Base-by-base conservation (phyloP, 2,888 invertebrate species). In the Glyphotaelius pellucidus region DNA sequence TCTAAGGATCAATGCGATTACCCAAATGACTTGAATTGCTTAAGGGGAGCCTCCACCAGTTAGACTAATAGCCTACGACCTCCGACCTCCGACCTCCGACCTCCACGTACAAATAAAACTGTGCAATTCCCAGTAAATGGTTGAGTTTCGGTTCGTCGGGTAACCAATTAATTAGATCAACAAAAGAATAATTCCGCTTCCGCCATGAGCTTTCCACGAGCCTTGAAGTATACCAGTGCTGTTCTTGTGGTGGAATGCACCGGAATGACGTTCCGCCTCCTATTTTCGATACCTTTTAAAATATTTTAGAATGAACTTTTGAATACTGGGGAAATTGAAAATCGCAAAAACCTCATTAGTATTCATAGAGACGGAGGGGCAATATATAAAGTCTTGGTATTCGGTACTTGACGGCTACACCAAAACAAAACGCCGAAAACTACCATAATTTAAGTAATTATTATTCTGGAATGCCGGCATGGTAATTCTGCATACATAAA, bases 131-230 rank as follows among this genome's bases (percentile, higher is more conserved):
- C 9, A 67, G 67, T 67, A 67, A 67, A 67, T 67, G 67, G 67
- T 67, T 67, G 67, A 67, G 67, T 9, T 52, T 52, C 52, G 67
- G 67, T 67, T 67, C 67, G 67, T 67, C n/a, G 67, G 67, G 9
- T 67, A 67, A 67, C 67, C 67, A 67, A 25, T 67, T 67, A 67
- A 67, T 67, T 67, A 67, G n/a, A 67, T 25, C 67, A 19, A 67
- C 67, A 67, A 67, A n/a, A 67, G 67, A 67, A 67, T 67, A 67
- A 67, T 67, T 67, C n/a, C 67, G 67, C 67, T 67, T 67, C 67
- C 67, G 67, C 67, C 67, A 67, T 67, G 9, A 67, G 25, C 67
- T 25, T 67, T 25, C 67, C 67, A 67, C 25, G 25, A n/a, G 25
- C 25, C n/a, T 67, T 9, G 9, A 67, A 25, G 67, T 7, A 25